phyloP scores from a whole-genome alignment of 2,113 vertebrate species.

The Corythornis vintsioides region DNA sequence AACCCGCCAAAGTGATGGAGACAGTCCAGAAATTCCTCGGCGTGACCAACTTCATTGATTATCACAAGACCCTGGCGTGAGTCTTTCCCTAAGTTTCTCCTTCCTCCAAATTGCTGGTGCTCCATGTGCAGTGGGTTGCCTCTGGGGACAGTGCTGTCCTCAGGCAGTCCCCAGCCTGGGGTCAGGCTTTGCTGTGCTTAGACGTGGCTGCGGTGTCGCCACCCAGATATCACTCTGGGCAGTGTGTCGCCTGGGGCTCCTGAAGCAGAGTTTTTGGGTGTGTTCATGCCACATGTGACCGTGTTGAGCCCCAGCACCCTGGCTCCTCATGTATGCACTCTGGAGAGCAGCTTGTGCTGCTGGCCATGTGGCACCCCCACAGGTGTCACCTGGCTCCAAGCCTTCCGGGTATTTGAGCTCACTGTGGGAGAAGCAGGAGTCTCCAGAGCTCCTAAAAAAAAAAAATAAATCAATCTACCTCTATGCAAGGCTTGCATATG shows the following conservation, averaged over 20 bases:
- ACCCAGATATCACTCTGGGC: neutral
- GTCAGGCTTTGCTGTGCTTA: neutral
- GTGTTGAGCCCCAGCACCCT: neutral
- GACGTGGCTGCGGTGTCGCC: rapidly evolving
- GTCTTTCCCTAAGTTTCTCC: constrained; percentile 43
- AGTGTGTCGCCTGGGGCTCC: no score
- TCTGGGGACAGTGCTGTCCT: neutral
- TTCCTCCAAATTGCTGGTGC: neutral
- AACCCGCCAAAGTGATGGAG: constrained; percentile 94
- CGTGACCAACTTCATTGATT: constrained; percentile 86
- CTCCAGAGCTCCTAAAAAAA: neutral
- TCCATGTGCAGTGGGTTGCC: neutral
- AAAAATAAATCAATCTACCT: neutral
- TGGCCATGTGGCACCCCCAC: neutral
- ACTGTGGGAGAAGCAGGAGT: neutral
- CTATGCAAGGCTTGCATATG: neutral
- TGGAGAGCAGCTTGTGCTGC: neutral
- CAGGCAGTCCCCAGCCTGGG: neutral
- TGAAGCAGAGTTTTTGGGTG: neutral
- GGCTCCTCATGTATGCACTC: rapidly evolving
- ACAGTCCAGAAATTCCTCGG: constrained; percentile 93
- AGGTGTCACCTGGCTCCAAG: neutral
- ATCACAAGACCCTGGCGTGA: constrained; percentile 95
- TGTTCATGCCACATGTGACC: neutral
- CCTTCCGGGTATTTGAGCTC: neutral